Conservation (phyloP, 2,797 vertebrate genomes). For the Falco rusticolus region DNA sequence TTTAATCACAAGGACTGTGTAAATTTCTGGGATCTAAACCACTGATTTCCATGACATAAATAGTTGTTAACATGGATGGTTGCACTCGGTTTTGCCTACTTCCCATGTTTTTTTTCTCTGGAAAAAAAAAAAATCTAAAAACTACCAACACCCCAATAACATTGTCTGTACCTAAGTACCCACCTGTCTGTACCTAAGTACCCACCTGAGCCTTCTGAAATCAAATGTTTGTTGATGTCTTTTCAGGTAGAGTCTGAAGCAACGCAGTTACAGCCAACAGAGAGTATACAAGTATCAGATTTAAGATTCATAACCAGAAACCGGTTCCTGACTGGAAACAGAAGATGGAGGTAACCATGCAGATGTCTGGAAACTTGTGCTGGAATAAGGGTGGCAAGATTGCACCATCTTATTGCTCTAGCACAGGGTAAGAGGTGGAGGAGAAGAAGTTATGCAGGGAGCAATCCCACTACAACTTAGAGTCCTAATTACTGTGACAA, state of each 20-base stretch:
- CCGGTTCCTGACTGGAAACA: neutral
- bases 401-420: neutral
- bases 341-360: neutral
- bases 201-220: neutral
- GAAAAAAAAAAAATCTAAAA: neutral
- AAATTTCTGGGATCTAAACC: neutral
- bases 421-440: neutral
- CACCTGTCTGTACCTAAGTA: neutral
- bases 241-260: neutral
- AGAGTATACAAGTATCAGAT: neutral
- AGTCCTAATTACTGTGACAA: neutral
- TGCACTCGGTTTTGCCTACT: neutral
- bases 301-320: neutral
- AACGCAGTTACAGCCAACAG: neutral
- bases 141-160: rapidly evolving
- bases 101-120: neutral
- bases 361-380: neutral
- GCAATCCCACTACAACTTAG: rapidly evolving
- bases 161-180: no score
- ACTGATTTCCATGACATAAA: neutral
- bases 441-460: neutral
- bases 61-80: neutral
- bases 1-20: neutral
- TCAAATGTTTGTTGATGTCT: neutral
- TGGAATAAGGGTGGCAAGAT: neutral